Conservation (phyloP, 2,113 vertebrate species). For the Meriones unguiculatus region DNA sequence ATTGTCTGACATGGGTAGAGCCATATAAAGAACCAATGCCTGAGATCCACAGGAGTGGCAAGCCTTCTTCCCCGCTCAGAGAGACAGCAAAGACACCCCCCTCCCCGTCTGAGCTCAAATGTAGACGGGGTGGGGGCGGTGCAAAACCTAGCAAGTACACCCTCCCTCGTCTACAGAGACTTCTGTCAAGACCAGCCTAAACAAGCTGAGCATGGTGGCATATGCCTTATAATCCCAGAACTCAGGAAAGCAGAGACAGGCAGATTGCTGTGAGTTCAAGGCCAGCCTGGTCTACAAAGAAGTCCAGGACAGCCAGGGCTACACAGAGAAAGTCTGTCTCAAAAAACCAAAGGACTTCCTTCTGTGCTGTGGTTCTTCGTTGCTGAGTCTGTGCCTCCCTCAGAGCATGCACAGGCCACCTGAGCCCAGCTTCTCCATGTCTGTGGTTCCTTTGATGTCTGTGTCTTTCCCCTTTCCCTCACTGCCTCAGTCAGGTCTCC, state of each 20-base stretch:
- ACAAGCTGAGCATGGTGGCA: too few relatives aligned
- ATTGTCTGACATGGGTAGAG: not conserved
- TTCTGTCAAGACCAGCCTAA: not conserved
- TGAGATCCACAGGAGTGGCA: not conserved
- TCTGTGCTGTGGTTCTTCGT: not conserved
- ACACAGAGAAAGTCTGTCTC: too few relatives aligned
- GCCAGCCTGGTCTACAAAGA: too few relatives aligned
- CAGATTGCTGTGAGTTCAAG: too few relatives aligned
- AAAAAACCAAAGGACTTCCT: not conserved
- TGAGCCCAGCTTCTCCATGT: not conserved
- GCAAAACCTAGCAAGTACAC: too few relatives aligned
- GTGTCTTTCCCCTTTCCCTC: not conserved
- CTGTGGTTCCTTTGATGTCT: not conserved
- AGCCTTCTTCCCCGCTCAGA: not conserved
- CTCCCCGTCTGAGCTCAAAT: not conserved
- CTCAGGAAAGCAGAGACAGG: too few relatives aligned
- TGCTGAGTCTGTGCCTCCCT: not conserved
- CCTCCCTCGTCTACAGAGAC: not conserved
- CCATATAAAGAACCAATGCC: not conserved
- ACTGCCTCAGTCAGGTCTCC: not conserved
- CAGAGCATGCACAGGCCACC: not conserved
- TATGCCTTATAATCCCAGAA: too few relatives aligned
- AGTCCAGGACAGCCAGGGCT: too few relatives aligned
- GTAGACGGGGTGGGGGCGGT: too few relatives aligned
- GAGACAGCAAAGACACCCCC: not conserved